Evolutionary conservation across 2,113 vertebrate species (phyloP).

Genomic region (Callionymus lyra): DNA sequence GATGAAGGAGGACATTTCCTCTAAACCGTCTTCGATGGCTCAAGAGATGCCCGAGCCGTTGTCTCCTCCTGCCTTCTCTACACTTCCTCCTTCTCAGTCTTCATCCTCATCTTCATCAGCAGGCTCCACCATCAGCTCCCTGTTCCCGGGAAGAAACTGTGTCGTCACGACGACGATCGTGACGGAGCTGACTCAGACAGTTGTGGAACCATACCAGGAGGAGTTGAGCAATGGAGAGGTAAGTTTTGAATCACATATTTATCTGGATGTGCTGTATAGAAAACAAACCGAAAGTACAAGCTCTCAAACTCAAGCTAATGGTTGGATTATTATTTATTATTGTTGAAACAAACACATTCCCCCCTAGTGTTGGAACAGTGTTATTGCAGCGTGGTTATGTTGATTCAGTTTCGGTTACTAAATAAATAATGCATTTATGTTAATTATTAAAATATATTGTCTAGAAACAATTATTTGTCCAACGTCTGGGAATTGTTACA

Average conservation of each 20-base stretch:
- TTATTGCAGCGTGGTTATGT: no score
- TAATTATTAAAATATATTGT: no score
- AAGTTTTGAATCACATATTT: background rate
- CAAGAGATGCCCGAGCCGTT: slow-evolving; percentile 13
- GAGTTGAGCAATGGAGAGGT: slow-evolving; percentile 48
- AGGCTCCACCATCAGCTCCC: slow-evolving; percentile 47
- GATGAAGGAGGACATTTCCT: slow-evolving; percentile 4
- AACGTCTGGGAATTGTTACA: no score
- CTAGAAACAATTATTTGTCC: no score
- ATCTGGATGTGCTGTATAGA: no score
- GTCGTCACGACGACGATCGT: slow-evolving; percentile 66
- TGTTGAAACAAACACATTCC: no score
- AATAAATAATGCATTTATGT: no score
- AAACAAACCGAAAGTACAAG: no score
- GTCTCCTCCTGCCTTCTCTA: slow-evolving; percentile 1
- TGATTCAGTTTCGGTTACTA: no score
- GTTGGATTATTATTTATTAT: no score
- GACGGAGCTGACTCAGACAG: slow-evolving; percentile 61
- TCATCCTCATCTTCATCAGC: slow-evolving; percentile 8
- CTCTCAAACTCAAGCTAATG: no score
- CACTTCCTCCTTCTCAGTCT: background rate
- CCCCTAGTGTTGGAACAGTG: no score
- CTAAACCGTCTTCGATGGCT: slow-evolving; percentile 5
- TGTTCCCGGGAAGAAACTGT: slow-evolving; percentile 53
- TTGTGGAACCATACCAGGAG: slow-evolving; percentile 29